Evolutionary conservation across 2,113 vertebrate species (phyloP), one percentile per base, ranked within the genome.

Genomic region (Vidua chalybeata): DNA sequence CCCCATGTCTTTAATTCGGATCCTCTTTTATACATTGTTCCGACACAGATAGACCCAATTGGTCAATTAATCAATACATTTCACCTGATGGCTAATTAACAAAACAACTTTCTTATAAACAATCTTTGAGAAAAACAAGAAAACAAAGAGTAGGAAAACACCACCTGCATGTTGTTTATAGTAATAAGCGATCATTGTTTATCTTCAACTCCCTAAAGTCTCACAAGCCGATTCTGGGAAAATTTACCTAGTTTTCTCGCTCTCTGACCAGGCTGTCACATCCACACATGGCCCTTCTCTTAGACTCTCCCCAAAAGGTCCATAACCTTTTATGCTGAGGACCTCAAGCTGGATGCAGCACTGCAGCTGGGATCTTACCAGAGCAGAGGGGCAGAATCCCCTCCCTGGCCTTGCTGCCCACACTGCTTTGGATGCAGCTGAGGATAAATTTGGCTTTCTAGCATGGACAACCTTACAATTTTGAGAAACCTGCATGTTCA

Each of bases 371-470:
- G 62, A 2, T 61, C n/a, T 61, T 15, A 37, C 1, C 51, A 30
- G 45, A 81, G 33, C 24, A 46, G 54, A 52, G 45, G 13, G 20
- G 2, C 45, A 75, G 20, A 82, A 15, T 30, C 41, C 30, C n/a
- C 20, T 48, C 24, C 20, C 13, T 15, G 2, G 13, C 26, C n/a
- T 20, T 61, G 39, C 39, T 68, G 63, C 0, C 14, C 48, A 31
- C 0, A 0, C 11, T 22, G n/a, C 39, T 54, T 3, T n/a, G 31
- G 48, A 27, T 48, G 30, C 26, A 55, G 48, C 17, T 10, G 11
- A 43, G 48, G 20, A 15, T n/a, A 30, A 6, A 13, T 15, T 21
- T 54, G 28, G 5, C 30, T 55, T 75, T 75, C n/a, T 41, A 39
- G 23, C 4, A 33, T 9, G 28, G 27, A 18, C 0, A 1, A 10